Percentiles rank a stretch among this genome's conserved stretches.
These are phyloP conservation scores for Pristionchus maxplancki DNA, from an alignment of 2,888 invertebrate genomes.

Conservation along the genomic window DNA sequence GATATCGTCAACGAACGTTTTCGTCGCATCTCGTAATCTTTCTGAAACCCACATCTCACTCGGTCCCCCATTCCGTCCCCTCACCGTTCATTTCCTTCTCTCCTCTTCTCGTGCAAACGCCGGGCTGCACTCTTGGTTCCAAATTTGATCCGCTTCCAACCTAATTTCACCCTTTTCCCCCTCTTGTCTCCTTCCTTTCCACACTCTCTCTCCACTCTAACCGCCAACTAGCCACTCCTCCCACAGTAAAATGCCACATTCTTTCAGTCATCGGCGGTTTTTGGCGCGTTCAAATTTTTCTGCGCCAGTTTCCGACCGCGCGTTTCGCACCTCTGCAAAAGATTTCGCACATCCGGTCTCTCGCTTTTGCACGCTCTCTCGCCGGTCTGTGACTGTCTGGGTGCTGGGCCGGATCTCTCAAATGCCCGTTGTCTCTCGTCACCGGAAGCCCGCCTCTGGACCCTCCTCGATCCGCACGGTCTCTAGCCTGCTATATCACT, in stretches of 20 bases:
- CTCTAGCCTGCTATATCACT: background rate
- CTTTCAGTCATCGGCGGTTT: constrained; percentile 24
- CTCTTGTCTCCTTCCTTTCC: background rate
- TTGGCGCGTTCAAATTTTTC: background rate
- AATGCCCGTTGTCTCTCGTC: constrained; percentile 22
- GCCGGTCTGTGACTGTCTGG: background rate
- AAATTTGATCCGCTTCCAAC: constrained; percentile 25
- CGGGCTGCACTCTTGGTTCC: constrained; percentile 15
- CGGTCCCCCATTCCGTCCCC: background rate
- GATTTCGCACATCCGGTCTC: constrained; percentile 28
- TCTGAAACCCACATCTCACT: background rate
- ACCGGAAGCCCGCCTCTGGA: background rate
- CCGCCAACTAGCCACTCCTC: background rate
- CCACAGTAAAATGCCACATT: background rate
- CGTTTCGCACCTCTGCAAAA: background rate
- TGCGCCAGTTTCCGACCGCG: background rate
- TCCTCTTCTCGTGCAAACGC: background rate
- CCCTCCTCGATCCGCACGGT: background rate
- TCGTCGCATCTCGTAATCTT: background rate
- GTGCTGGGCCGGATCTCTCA: background rate
- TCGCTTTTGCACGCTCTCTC: background rate
- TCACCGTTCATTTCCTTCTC: background rate
- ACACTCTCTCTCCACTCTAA: constrained; percentile 29
- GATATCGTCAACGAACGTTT: background rate
- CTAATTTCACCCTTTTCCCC: constrained; percentile 27